Evolutionary conservation across 2,113 vertebrate genomes (phyloP).

Genomic region (Indri indri): DNA sequence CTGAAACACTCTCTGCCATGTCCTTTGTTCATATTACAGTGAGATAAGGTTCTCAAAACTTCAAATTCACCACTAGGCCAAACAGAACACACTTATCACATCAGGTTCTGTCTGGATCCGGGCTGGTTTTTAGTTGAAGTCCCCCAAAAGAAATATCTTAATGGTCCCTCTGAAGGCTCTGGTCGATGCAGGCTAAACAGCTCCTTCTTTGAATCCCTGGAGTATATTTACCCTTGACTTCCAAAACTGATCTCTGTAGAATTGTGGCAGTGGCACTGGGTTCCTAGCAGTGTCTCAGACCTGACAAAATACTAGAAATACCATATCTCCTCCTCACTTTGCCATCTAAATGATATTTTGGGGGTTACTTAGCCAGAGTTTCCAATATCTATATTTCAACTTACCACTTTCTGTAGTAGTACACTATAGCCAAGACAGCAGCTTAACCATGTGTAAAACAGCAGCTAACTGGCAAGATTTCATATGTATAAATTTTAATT

Average conservation of each 20-base stretch:
- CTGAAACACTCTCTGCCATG: neutral
- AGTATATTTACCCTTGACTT: neutral
- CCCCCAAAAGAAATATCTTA: neutral
- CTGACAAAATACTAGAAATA: neutral
- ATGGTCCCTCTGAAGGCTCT: neutral
- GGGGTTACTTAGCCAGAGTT: neutral
- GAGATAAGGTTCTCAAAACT: neutral
- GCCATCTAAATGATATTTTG: neutral
- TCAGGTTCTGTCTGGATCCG: neutral
- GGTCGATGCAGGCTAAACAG: neutral
- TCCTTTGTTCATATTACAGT: neutral
- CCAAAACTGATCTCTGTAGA: neutral
- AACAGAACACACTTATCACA: neutral
- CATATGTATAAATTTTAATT: neutral
- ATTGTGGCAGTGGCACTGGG: no score
- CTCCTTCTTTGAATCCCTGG: neutral
- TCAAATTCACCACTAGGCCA: neutral
- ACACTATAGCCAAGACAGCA: neutral
- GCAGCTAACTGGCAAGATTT: conserved; percentile 24
- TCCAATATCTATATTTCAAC: neutral
- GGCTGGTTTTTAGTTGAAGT: neutral
- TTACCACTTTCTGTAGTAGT: neutral
- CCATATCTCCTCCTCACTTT: neutral
- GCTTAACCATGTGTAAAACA: neutral
- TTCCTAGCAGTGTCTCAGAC: neutral